Evolutionary conservation across 2,113 vertebrate species (phyloP).

Genomic region (Tringa solitaria): DNA sequence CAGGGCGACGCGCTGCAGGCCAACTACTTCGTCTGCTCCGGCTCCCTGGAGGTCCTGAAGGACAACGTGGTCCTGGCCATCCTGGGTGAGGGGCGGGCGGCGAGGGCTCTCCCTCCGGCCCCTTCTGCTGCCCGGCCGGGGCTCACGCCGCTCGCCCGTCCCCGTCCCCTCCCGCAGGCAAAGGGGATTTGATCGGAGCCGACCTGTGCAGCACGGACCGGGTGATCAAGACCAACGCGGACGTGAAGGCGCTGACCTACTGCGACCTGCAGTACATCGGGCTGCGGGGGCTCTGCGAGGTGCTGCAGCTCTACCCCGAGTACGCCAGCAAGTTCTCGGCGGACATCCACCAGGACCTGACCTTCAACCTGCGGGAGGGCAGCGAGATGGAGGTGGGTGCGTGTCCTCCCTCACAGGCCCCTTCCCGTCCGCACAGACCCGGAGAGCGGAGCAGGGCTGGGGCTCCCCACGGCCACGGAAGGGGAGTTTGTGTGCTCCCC

Average conservation of each 20-base stretch:
- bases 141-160: neutral
- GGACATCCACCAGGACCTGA: conserved; percentile 90
- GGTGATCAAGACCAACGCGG: conserved; percentile 93
- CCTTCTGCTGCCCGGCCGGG: neutral
- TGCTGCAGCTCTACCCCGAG: conserved; percentile 91
- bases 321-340: conserved; percentile 85
- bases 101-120: neutral
- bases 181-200: conserved; percentile 93
- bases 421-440: accelerated
- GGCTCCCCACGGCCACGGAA: accelerated
- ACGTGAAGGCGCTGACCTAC: conserved; percentile 95
- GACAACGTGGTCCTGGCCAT: conserved; percentile 91
- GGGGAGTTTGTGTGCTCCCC: neutral
- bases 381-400: conserved; percentile 84
- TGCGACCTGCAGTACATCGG: conserved; percentile 93
- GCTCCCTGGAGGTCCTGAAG: conserved; percentile 92
- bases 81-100: conserved; percentile 80
- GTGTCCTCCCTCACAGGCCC: neutral
- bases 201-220: conserved; percentile 83
- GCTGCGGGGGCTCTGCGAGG: conserved; percentile 86
- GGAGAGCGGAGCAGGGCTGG: neutral
- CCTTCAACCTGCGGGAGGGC: conserved; percentile 93
- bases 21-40: conserved; percentile 92
- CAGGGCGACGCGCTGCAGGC: conserved; percentile 92
- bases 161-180: conserved; percentile 75